phyloP scores from a whole-genome alignment of 2,113 vertebrate genomes.

The Poicephalus gulielmi region DNA sequence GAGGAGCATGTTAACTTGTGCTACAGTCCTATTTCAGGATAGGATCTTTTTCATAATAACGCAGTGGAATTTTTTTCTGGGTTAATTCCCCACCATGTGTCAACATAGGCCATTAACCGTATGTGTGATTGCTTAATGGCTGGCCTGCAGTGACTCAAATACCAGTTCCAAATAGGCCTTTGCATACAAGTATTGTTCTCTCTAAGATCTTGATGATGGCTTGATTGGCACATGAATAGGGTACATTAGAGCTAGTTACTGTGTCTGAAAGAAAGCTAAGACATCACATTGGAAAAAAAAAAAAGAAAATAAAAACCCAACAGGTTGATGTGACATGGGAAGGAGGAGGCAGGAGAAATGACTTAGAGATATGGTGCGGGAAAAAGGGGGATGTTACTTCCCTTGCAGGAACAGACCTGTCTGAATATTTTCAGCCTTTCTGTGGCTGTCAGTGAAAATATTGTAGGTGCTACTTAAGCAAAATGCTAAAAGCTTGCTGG shows the following conservation, averaged over 20 bases:
- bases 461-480: background rate
- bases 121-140: slow-evolving; percentile 71
- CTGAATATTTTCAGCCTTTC: background rate
- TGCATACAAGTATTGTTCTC: slow-evolving; percentile 72
- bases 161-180: slow-evolving; percentile 66
- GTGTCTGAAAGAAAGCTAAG: slow-evolving; percentile 70
- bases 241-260: slow-evolving; percentile 74
- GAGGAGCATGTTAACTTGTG: background rate
- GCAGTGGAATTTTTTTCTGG: slow-evolving; percentile 41
- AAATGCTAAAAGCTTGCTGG: background rate
- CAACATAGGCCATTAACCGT: slow-evolving; percentile 48
- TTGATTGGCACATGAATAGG: slow-evolving; percentile 77
- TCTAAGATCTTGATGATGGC: slow-evolving; percentile 65
- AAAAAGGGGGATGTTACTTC: background rate
- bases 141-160: slow-evolving; percentile 72
- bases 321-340: slow-evolving; percentile 30
- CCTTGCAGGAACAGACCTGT: slow-evolving; percentile 26
- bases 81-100: slow-evolving; percentile 35
- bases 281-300: slow-evolving; percentile 13
- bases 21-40: background rate
- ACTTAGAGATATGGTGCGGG: background rate
- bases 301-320: background rate
- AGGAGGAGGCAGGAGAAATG: slow-evolving; percentile 25
- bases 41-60: slow-evolving; percentile 23
- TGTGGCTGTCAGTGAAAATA: background rate